A percentile compares a stretch with the other conserved stretches of the same genome.
Evolutionary conservation across 2,888 invertebrate species (phyloP).

Genomic region (Xylota sylvarum): DNA sequence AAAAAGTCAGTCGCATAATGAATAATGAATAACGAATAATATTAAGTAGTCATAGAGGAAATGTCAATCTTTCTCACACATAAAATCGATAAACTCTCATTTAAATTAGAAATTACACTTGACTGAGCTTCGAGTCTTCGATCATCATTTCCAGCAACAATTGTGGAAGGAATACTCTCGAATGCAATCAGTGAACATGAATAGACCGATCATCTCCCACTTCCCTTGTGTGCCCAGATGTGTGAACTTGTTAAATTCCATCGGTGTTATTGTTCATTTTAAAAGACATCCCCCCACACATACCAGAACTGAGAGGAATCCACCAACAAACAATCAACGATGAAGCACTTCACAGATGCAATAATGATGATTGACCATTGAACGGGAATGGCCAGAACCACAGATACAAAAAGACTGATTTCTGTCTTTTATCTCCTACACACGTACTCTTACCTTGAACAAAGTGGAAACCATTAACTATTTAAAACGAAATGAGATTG

Average conservation of each 20-base stretch:
- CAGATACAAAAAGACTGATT: constrained; percentile 13
- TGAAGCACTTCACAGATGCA: constrained; percentile 57
- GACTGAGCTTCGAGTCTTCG: constrained; percentile 6
- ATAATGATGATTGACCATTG: constrained; percentile 74
- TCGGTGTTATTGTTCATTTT: constrained; percentile 40
- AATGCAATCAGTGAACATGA: constrained; percentile 23
- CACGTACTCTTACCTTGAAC: constrained; percentile 13
- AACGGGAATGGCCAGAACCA: constrained; percentile 28
- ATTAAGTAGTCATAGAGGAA: background rate
- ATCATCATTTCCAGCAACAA: constrained; percentile 25
- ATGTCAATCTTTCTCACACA: background rate
- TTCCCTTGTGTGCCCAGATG: constrained; percentile 33
- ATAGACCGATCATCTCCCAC: constrained; percentile 63
- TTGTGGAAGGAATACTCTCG: constrained; percentile 19
- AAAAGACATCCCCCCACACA: constrained; percentile 11
- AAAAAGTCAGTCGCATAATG: background rate
- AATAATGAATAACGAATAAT: background rate
- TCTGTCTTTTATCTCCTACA: constrained; percentile 11
- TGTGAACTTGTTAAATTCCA: constrained; percentile 55
- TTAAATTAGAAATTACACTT: background rate
- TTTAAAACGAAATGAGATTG: constrained; percentile 72
- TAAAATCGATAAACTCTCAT: background rate
- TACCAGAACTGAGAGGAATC: constrained; percentile 9
- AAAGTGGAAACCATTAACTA: constrained; percentile 73
- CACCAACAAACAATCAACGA: constrained; percentile 38